phyloP scores from a whole-genome alignment of 2,888 invertebrate genomes.

The Polydesmus complanatus region DNA sequence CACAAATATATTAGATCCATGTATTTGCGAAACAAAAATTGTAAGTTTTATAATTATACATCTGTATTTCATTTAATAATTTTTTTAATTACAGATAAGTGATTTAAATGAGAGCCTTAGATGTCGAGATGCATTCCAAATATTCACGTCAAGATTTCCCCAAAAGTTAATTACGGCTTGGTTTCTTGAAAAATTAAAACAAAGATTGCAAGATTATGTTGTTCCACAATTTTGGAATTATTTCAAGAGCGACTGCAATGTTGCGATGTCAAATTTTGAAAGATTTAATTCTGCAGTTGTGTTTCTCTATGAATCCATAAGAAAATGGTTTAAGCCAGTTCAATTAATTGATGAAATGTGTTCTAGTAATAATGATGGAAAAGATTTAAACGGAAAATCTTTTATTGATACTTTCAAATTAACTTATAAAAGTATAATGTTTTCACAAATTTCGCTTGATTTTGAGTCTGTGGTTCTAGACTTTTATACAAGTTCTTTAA shows the following conservation, averaged over 20 bases:
- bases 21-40: not conserved
- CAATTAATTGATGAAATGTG: not conserved
- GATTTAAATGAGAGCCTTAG: too few relatives aligned
- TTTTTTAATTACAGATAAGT: too few relatives aligned
- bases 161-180: not conserved
- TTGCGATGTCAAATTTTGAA: not conserved
- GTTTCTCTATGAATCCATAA: not conserved
- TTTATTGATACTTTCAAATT: not conserved
- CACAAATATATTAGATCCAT: not conserved
- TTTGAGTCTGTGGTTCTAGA: conserved; percentile 24
- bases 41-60: not conserved
- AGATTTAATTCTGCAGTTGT: not conserved
- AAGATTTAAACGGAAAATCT: not conserved
- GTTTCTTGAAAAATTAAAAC: not conserved
- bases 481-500: conserved; percentile 64
- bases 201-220: not conserved
- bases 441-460: conserved; percentile 6
- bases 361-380: too few relatives aligned
- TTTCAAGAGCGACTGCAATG: not conserved
- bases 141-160: too few relatives aligned
- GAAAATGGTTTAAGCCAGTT: not conserved
- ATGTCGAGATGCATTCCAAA: too few relatives aligned
- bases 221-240: not conserved
- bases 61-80: not conserved
- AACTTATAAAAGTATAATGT: conserved; percentile 3